A percentile compares a stretch with the other conserved stretches of the same genome.
phyloP scores from a whole-genome alignment of 2,113 vertebrate species.

The Xenopus laevis region DNA sequence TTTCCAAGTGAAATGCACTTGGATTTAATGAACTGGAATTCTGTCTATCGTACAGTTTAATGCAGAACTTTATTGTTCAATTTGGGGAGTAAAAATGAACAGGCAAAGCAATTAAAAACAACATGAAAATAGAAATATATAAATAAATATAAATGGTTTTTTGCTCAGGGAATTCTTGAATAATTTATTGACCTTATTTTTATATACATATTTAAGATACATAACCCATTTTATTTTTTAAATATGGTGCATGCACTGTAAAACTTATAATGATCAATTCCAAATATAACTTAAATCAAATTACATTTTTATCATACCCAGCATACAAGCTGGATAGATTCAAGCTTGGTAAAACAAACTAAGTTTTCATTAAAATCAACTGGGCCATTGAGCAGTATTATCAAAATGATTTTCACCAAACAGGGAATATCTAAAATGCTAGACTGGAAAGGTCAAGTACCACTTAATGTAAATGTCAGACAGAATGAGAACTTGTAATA shows the following conservation, averaged over 20 bases:
- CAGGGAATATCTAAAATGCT: conserved; percentile 45
- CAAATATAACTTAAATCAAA: not conserved
- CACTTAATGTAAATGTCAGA: conserved; percentile 47
- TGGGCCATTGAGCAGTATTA: conserved; percentile 42
- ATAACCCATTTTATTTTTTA: too few relatives aligned
- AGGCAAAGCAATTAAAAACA: too few relatives aligned
- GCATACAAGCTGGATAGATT: conserved; percentile 6
- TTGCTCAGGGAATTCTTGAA: too few relatives aligned
- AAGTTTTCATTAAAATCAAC: conserved; percentile 42
- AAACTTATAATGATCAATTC: not conserved
- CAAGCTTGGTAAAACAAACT: conserved; percentile 35
- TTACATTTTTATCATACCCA: not conserved
- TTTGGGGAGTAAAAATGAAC: too few relatives aligned
- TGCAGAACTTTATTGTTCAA: too few relatives aligned
- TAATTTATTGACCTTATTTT: too few relatives aligned
- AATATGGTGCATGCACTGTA: not conserved
- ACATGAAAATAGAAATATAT: too few relatives aligned
- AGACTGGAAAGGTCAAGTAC: conserved; percentile 46
- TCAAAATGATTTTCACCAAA: conserved; percentile 43
- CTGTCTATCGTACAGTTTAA: too few relatives aligned
- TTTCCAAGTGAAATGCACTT: too few relatives aligned
- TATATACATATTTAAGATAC: too few relatives aligned
- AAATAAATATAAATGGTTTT: too few relatives aligned
- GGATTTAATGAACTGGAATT: too few relatives aligned
- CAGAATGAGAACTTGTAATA: conserved; percentile 41